Conservation (phyloP, 1,140 invertebrate genomes). For the Brachionus koreanus region DNA sequence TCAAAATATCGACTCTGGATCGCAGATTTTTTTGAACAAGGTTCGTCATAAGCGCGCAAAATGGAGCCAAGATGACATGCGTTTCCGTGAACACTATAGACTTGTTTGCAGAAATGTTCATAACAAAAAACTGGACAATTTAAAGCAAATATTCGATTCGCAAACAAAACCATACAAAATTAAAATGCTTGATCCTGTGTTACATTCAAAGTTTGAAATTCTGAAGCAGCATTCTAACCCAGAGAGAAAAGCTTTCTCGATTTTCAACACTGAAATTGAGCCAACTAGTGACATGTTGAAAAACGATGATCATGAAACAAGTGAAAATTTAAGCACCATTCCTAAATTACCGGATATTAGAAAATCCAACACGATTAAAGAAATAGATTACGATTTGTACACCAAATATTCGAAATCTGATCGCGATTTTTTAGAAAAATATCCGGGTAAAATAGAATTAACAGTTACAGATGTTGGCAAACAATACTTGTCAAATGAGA, state of each 20-base stretch:
- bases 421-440: slow-evolving; percentile 32
- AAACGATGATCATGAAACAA: background rate
- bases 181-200: background rate
- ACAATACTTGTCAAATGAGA: slow-evolving; percentile 33
- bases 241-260: background rate
- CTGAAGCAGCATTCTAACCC: background rate
- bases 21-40: slow-evolving; percentile 35
- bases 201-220: slow-evolving; percentile 9
- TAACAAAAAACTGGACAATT: slow-evolving; percentile 34
- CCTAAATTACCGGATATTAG: slow-evolving; percentile 22
- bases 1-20: slow-evolving; percentile 6
- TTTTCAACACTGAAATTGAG: background rate
- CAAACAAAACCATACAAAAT: background rate
- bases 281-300: background rate
- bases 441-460: slow-evolving; percentile 24
- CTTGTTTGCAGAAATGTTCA: slow-evolving; percentile 30
- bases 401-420: slow-evolving; percentile 14
- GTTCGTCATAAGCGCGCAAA: slow-evolving; percentile 4
- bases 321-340: background rate
- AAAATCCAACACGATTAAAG: background rate
- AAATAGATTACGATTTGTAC: slow-evolving; percentile 12
- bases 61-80: slow-evolving; percentile 36
- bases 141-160: slow-evolving; percentile 1
- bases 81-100: slow-evolving; percentile 36
- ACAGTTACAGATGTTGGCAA: slow-evolving; percentile 35